Conservation (phyloP, 2,888 invertebrate species). For the Erebia epiphron region DNA sequence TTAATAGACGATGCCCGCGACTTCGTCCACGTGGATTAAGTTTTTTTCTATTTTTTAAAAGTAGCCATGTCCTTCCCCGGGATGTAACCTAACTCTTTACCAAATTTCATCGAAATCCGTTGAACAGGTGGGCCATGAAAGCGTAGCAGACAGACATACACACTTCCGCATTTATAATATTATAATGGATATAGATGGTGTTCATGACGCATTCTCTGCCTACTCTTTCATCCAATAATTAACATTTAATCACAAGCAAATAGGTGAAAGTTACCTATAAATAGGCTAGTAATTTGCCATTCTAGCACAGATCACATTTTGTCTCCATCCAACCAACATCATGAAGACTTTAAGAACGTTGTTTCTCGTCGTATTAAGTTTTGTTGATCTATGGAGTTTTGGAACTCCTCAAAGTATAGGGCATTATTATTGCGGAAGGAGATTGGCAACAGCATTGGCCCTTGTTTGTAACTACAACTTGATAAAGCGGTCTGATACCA, state of each 20-base stretch:
- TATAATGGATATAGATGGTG: too few relatives aligned
- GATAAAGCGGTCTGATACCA: constrained; percentile 36
- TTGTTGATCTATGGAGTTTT: constrained; percentile 17
- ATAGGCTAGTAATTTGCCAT: constrained; percentile 18
- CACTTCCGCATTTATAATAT: too few relatives aligned
- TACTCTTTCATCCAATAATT: not conserved
- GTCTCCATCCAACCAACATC: not conserved
- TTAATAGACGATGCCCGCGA: too few relatives aligned
- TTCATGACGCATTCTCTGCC: too few relatives aligned
- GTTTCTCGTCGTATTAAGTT: not conserved
- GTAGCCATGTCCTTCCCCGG: too few relatives aligned
- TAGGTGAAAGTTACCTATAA: constrained; percentile 18
- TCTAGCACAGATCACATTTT: constrained; percentile 8
- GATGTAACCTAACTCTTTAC: too few relatives aligned
- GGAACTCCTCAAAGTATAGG: constrained; percentile 18
- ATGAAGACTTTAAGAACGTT: constrained; percentile 8
- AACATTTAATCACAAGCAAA: not conserved
- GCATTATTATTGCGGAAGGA: constrained; percentile 31
- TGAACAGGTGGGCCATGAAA: too few relatives aligned
- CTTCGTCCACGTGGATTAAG: too few relatives aligned
- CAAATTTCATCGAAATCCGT: too few relatives aligned
- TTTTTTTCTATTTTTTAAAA: too few relatives aligned
- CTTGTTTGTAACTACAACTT: constrained; percentile 35
- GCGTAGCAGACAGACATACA: too few relatives aligned
- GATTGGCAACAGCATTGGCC: constrained; percentile 42